Base-by-base conservation (phyloP, 2,113 vertebrate genomes). In the Hipposideros armiger region DNA sequence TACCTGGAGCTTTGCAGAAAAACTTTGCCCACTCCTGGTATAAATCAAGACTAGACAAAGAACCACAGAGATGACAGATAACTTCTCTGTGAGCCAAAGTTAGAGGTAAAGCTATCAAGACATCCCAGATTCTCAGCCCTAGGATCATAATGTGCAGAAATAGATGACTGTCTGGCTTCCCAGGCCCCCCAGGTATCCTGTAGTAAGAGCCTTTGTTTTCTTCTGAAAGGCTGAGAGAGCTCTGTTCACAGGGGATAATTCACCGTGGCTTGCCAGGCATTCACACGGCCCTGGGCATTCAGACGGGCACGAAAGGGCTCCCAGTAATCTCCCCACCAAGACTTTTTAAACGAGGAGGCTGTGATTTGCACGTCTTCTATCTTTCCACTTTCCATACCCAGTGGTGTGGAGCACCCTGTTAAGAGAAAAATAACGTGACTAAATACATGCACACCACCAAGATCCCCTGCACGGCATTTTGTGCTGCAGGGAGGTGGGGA, bases 221-320 rank as follows among this genome's bases (percentile, higher is more conserved):
- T 52, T 50, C 54, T 60, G 72, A 52, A 45, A 40, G 5, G 17
- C 26, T 36, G 13, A 62, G 28, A 69, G 36, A 69, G 66, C 5
- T 47, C 56, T 54, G 76, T 67, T 92, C n/a, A 20, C n/a, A 47
- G 20, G 50, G 16, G 10, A 40, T 24, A 9, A 24, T 45, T 87
- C 98, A 99, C 99, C 99, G 98, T 98, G 11, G 99, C 98, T 97
- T 98, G 98, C 99, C 99, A 99, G 85, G 99, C 99, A 36, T 99
- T 99, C 95, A 98, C 40, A 19, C 96, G 81, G 17, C 99, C 99
- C 85, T 98, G 98, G 69, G 83, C 98, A 96, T 99, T 99, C 64
- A 99, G 98, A 32, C 99, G 99, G 26, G 98, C 99, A 0, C 97
- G 92, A 10, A 87, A 98, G 0, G 99, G 98, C 11, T 95, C 93